Evolutionary conservation across 2,888 invertebrate species (phyloP).

Genomic region (Rotaria macrura): DNA sequence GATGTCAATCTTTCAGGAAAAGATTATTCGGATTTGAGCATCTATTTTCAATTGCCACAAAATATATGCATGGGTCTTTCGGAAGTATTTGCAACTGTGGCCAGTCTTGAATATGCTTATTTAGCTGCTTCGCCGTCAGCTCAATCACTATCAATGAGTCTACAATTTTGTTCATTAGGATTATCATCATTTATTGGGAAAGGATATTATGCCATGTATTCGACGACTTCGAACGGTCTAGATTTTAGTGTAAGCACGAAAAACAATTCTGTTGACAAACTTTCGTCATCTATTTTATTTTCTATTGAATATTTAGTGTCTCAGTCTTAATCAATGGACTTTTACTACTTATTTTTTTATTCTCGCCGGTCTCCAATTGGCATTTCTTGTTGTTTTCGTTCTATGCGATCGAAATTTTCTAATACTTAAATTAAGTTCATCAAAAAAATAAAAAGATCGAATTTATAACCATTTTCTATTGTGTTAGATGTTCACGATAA

Average conservation of each 20-base stretch:
- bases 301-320: background rate
- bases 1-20: background rate
- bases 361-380: background rate
- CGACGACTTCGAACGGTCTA: background rate
- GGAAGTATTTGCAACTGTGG: slow-evolving; percentile 53
- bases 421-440: background rate
- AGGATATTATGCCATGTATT: background rate
- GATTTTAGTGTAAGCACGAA: background rate
- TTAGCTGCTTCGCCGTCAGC: slow-evolving; percentile 51
- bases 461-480: too few species aligned
- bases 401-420: background rate
- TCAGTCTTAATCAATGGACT: background rate
- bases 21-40: slow-evolving; percentile 50
- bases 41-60: slow-evolving; percentile 53
- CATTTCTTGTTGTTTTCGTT: background rate
- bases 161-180: slow-evolving; percentile 52
- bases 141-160: slow-evolving; percentile 53
- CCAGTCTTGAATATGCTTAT: slow-evolving; percentile 54
- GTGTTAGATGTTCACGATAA: too few species aligned
- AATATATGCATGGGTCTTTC: slow-evolving; percentile 52
- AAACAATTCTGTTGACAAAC: background rate
- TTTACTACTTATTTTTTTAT: background rate
- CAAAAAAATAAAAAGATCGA: too few species aligned
- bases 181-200: slow-evolving; percentile 51
- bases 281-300: background rate